Base-by-base conservation (phyloP, 2,888 invertebrate species). In the Cenopis cana region DNA sequence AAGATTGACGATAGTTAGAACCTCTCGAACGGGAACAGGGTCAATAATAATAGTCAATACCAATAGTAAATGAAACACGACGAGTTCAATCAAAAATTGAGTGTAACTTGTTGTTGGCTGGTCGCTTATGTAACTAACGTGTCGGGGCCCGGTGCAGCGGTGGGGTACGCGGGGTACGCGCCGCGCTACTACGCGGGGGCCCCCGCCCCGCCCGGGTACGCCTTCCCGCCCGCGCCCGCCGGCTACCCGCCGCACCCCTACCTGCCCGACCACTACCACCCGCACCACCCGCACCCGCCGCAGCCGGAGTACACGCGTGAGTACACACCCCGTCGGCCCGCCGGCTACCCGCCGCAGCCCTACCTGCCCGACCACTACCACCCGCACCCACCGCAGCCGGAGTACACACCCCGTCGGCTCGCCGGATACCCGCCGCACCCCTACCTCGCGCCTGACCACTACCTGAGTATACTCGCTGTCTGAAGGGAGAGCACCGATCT, bases 281-380 rank as follows among this genome's bases (percentile, higher is more conserved):
- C 73, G 56, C 66, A 74, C 71, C 62, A 62, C 36, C 76, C 75
- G 74, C 73, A 75, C 60, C 68, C 74, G 46, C 74, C 75, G 29
- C 80, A 77, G 71, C 74, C 76, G 62, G 89, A 90, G 68, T 78
- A 77, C 76, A 91, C 90, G 82, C 87, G 91, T 91, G 77, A 74
- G 73, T 59, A 46, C n/a, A n/a, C 49, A 1, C n/a, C n/a, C 33
- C 5, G 24, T 2, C 89, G 84, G 91, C 76, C 78, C 70, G 84
- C 79, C 73, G 81, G 81, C 59, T 86, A 86, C 81, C 81, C 85
- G 20, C 56, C 73, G 59, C 61, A 61, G 17, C 76, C 75, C 73
- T 38, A 1, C 5, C 14, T 8, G 0, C 5, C 9, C 33, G 24
- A 24, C 24, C 24, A 24, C 24, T 24, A 24, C 24, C 24, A 24